Evolutionary conservation across 2,888 invertebrate genomes (phyloP).

Genomic region (Morpho helenor): DNA sequence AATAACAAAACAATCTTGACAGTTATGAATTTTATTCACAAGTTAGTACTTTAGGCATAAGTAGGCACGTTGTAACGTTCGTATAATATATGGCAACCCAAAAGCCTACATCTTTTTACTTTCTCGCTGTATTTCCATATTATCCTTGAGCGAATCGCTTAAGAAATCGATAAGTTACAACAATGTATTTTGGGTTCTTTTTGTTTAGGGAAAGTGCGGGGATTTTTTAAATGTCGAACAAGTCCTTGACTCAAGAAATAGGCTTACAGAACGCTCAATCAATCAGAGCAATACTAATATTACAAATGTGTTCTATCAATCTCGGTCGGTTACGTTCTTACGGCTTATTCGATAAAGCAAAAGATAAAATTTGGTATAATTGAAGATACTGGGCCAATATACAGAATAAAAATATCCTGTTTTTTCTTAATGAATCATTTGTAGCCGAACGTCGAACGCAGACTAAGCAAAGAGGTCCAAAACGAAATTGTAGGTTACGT

Average conservation of each 20-base stretch:
- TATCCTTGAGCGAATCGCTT: background rate
- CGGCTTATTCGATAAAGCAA: background rate
- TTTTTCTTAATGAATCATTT: too few species aligned
- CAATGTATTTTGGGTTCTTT: background rate
- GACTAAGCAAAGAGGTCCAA: too few species aligned
- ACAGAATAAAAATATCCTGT: too few species aligned
- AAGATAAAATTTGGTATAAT: background rate
- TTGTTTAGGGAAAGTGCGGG: background rate
- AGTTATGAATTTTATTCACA: conserved; percentile 22
- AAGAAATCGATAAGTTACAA: conserved; percentile 3
- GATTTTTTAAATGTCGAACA: too few species aligned
- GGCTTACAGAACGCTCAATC: background rate
- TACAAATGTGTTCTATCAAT: background rate
- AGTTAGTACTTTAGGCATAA: conserved; percentile 39
- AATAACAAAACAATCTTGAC: background rate
- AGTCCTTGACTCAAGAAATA: background rate
- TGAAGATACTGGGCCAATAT: background rate
- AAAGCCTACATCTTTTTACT: conserved; percentile 63
- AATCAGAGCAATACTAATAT: background rate
- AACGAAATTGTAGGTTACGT: too few species aligned
- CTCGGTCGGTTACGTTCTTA: background rate
- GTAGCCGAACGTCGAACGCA: too few species aligned
- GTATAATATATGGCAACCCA: conserved; percentile 68
- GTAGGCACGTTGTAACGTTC: conserved; percentile 17
- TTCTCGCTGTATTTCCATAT: conserved; percentile 34